Base-by-base conservation (phyloP, 2,888 invertebrate genomes). In the Cordilura impudica region DNA sequence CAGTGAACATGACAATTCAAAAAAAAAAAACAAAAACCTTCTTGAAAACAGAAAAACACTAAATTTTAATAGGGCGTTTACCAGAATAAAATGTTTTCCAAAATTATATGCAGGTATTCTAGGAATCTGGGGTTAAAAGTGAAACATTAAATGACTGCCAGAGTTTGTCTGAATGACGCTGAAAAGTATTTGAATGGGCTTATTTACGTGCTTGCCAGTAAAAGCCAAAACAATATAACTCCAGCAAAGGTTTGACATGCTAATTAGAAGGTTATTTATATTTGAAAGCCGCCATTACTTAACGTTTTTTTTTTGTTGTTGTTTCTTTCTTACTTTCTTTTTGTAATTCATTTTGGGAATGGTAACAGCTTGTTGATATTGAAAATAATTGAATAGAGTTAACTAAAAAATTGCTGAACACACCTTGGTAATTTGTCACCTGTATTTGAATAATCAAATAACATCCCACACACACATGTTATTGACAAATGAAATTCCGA, bases 391-490 rank as follows among this genome's bases (percentile, higher is more conserved):
- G 8, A 53, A 63, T 35, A 49, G 63, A 63, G 63, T 63, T 63
- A 60, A 39, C 45, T 45, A 6, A 54, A 14, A 49, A 6, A 14
- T 14, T 56, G 2, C 53, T 14, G 21, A 70, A 78, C 78, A 79
- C 79, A 67, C 79, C 79, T 61, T 75, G 51, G 70, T 66, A 75
- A 75, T 79, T 79, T 79, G 79, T 79, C 79, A 75, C 79, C 75
- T 79, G 79, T 70, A 61, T 74, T 60, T 39, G 47, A 53, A 43
- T 14, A 12, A 29, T 4, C 71, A 53, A 35, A 21, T 31, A n/a
- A 53, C 75, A 63, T 49, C 69, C 67, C 69, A 75, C 69, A 56
- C 60, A 45, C 43, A 39, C 19, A 26, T 45, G 14, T 63, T 47
- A n/a, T 47, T 31, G 12, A 16, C 5, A 29, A 60, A 60, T 26